Conservation (phyloP, 2,888 invertebrate species). For the Molorchus minor region DNA sequence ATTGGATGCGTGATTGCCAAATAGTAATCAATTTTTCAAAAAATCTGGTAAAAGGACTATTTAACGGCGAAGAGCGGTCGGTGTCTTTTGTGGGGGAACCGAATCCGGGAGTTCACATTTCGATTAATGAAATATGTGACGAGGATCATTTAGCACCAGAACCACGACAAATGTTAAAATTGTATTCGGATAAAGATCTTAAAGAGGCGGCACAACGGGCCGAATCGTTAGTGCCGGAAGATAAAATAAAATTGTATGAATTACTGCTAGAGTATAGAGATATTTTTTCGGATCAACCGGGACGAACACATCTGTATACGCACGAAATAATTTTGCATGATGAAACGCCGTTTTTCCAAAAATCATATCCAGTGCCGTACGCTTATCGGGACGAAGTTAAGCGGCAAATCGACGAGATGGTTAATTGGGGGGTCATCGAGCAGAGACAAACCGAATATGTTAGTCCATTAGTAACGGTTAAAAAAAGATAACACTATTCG, state of each 20-base stretch:
- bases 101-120: background rate
- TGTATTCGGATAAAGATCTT: background rate
- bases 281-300: constrained; percentile 26
- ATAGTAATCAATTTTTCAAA: constrained; percentile 7
- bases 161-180: background rate
- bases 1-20: constrained; percentile 22
- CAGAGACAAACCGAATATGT: constrained; percentile 1
- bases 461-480: background rate
- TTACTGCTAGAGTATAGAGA: constrained; percentile 2
- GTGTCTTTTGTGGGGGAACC: constrained; percentile 5
- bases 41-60: background rate
- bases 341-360: constrained; percentile 3
- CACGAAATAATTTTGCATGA: constrained; percentile 16
- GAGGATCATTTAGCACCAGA: background rate
- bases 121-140: constrained; percentile 9
- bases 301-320: background rate
- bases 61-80: background rate
- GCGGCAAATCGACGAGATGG: constrained; percentile 8
- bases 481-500: background rate
- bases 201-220: background rate
- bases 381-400: background rate
- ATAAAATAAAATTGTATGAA: constrained; percentile 2
- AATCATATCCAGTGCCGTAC: constrained; percentile 4
- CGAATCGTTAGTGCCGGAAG: background rate
- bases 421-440: constrained; percentile 5